Evolutionary conservation across 2,113 vertebrate species (phyloP).

Genomic region (Cavia porcellus): DNA sequence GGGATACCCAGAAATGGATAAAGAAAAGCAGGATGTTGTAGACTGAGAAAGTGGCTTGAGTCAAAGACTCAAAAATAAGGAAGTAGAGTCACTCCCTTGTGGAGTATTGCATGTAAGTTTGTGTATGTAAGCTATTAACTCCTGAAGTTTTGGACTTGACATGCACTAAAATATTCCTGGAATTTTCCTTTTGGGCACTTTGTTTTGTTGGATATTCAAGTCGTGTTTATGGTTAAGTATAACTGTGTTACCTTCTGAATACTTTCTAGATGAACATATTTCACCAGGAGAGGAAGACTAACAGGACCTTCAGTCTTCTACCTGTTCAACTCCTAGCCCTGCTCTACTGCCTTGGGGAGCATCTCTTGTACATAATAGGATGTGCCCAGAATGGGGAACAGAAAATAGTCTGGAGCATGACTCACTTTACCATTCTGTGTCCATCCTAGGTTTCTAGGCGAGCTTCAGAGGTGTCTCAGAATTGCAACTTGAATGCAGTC

Average conservation of each 20-base stretch:
- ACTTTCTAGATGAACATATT: slow-evolving; percentile 55
- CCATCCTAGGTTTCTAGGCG: not conserved
- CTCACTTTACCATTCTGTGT: not conserved
- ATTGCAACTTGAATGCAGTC: not conserved
- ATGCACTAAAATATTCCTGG: not conserved
- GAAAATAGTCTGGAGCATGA: not conserved
- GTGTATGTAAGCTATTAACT: not conserved
- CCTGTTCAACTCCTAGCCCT: not conserved
- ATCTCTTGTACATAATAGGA: not conserved
- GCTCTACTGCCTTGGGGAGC: slow-evolving; percentile 6
- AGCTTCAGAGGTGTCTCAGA: not conserved
- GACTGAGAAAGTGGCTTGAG: slow-evolving; percentile 28
- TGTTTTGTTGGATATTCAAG: slow-evolving; percentile 42
- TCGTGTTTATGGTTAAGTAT: slow-evolving; percentile 10
- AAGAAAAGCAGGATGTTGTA: not conserved
- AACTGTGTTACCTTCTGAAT: slow-evolving; percentile 38
- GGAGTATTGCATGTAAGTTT: slow-evolving; percentile 23
- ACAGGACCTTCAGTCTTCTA: not conserved
- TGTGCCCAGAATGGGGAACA: not conserved
- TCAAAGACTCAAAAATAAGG: slow-evolving; percentile 40
- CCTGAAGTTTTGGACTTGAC: slow-evolving; percentile 12
- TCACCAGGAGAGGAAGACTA: slow-evolving; percentile 17
- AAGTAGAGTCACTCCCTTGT: not conserved
- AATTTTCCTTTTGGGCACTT: slow-evolving; percentile 49
- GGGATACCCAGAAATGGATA: slow-evolving; percentile 1